These are phyloP conservation scores for Caretta caretta DNA, from an alignment of 2,113 vertebrate species.

Conservation along the genomic window DNA sequence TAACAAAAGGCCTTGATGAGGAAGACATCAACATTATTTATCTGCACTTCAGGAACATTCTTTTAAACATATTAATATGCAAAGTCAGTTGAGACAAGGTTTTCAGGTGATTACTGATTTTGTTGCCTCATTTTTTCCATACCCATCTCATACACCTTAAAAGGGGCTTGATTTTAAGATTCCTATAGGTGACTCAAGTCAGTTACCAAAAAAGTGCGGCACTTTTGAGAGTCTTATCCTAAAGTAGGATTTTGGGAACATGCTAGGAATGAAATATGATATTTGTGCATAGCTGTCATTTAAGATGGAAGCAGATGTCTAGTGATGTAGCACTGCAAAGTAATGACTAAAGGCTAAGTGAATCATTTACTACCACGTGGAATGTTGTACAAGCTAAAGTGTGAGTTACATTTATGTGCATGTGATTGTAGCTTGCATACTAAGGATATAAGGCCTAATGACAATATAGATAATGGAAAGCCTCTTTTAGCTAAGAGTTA, in stretches of 20 bases:
- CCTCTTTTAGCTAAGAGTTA: neutral
- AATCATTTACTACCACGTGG: neutral
- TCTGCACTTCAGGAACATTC: too few species aligned
- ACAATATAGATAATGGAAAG: neutral
- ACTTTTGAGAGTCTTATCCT: too few species aligned
- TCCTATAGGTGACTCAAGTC: too few species aligned
- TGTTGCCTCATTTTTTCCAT: too few species aligned
- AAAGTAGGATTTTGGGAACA: neutral
- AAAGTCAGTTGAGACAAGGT: too few species aligned
- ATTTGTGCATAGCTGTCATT: fast-evolving
- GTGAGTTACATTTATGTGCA: neutral
- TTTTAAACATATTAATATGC: too few species aligned
- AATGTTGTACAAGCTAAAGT: neutral
- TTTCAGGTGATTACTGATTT: too few species aligned
- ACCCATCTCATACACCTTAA: too few species aligned
- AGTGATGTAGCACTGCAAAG: neutral
- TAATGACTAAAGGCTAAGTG: fast-evolving
- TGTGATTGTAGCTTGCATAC: neutral
- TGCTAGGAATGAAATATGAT: neutral
- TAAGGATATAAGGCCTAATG: neutral
- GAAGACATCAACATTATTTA: too few species aligned
- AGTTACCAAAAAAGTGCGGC: too few species aligned
- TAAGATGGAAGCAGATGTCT: neutral
- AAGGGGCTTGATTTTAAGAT: too few species aligned
- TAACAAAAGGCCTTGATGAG: too few species aligned